A percentile compares a stretch with the other conserved stretches of the same genome.
Evolutionary conservation across 2,113 vertebrate genomes (phyloP).

Genomic region (Gyps fulvus): DNA sequence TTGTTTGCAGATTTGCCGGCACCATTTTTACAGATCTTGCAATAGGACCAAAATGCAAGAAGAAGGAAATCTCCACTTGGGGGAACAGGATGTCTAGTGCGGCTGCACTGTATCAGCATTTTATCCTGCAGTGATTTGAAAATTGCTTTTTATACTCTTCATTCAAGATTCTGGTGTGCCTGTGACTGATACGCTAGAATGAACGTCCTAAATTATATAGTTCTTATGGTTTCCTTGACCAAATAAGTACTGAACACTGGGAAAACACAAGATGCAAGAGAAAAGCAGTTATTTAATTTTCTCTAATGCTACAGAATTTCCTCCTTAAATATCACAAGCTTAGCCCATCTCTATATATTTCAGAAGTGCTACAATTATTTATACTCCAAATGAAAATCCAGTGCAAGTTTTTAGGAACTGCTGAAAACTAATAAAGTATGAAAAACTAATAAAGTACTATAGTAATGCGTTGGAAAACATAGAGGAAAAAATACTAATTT

Average conservation of each 20-base stretch:
- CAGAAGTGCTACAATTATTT: background rate
- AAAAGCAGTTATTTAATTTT: background rate
- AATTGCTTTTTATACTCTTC: background rate
- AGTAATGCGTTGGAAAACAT: background rate
- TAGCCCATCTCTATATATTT: background rate
- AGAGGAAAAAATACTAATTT: background rate
- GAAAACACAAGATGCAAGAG: background rate
- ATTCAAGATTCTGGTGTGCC: background rate
- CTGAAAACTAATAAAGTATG: background rate
- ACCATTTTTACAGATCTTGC: background rate
- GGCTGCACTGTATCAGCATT: background rate
- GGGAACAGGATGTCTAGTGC: background rate
- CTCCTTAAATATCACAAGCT: background rate
- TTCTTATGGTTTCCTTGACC: background rate
- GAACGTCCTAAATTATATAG: background rate
- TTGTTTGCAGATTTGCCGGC: background rate
- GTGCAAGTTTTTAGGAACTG: background rate
- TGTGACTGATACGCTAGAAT: background rate
- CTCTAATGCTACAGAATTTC: background rate
- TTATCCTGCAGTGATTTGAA: background rate
- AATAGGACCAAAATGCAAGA: background rate
- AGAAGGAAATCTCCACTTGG: background rate
- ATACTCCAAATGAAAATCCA: background rate
- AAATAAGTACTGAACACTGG: background rate
- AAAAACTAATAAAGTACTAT: background rate